Percentiles rank a stretch among this genome's conserved stretches.
Evolutionary conservation across 1,140 invertebrate genomes (phyloP).

Genomic region (Amyelois transitella): DNA sequence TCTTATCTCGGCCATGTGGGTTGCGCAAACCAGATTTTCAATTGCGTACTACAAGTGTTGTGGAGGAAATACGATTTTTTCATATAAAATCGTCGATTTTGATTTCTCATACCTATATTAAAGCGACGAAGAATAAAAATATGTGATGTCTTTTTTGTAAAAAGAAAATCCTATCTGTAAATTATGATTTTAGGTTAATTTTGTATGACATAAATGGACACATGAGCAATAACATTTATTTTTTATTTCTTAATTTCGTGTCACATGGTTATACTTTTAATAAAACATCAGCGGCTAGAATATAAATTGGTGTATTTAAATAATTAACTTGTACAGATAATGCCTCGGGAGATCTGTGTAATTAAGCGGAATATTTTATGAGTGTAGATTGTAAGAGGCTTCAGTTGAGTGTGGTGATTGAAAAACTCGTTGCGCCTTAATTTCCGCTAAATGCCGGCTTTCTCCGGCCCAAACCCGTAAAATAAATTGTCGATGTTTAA

Average conservation of each 20-base stretch:
- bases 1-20: slow-evolving; percentile 65
- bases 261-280: no score
- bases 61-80: background rate
- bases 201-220: no score
- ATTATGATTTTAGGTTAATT: no score
- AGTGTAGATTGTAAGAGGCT: background rate
- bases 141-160: no score
- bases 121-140: no score
- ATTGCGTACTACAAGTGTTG: background rate
- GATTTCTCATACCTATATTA: no score
- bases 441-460: slow-evolving; percentile 2
- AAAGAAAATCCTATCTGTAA: no score
- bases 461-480: background rate
- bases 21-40: slow-evolving; percentile 47
- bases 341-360: background rate
- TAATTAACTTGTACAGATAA: background rate
- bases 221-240: no score
- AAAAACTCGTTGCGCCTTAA: background rate
- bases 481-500: slow-evolving; percentile 1
- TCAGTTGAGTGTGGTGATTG: background rate
- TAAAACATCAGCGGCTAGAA: background rate
- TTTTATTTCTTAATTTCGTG: no score
- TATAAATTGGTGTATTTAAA: background rate
- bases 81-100: no score
- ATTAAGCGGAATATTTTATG: background rate